Evolutionary conservation across 2,888 invertebrate species (phyloP), one percentile per base, ranked within the genome.

Genomic region (Sphecodes monilicornis): DNA sequence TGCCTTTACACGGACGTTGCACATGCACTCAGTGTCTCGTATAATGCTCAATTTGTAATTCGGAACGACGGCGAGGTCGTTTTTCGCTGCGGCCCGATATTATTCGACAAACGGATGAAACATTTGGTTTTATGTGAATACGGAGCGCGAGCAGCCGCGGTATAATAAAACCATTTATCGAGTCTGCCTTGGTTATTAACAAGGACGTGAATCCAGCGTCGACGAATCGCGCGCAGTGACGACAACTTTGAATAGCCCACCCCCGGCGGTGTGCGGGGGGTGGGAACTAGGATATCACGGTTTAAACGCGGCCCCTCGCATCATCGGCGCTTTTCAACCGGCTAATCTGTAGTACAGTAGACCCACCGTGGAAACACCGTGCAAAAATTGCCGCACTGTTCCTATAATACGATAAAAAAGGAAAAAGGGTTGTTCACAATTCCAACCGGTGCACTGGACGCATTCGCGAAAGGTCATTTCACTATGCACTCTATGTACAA

Each of bases 161-260:
- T 73, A 73, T 78, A 78, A 78, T 72, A 78, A 78, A 78, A 66
- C 64, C 78, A 64, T 78, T 78, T 72, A 72, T 78, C 78, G 46
- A 32, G 32, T 36, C 26, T 26, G 26, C 39, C 60, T 36, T 29
- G 39, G 64, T 54, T 54, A 73, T 73, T 73, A 73, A 54, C 72
- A 73, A 36, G 54, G 26, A 16, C 16, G 54, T 8, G 57, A 8
- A 29, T 73, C 36, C 36, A 32, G 36, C 32, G 50, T 10, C 72
- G 36, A 54, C 54, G 72, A 32, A 54, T 73, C 72, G 43, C n/a
- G 50, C 72, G 50, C 29, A 3, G 57, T 18, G 10, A 64, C 64
- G 72, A 57, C 72, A 54, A 54, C 32, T 73, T 73, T 39, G 54
- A 39, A 39, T 29, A 43, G 64, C 57, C 39, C 36, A 18, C 64